Evolutionary conservation across 2,888 invertebrate genomes (phyloP), one percentile per base, ranked within the genome.

Genomic region (Rhagonycha lutea): DNA sequence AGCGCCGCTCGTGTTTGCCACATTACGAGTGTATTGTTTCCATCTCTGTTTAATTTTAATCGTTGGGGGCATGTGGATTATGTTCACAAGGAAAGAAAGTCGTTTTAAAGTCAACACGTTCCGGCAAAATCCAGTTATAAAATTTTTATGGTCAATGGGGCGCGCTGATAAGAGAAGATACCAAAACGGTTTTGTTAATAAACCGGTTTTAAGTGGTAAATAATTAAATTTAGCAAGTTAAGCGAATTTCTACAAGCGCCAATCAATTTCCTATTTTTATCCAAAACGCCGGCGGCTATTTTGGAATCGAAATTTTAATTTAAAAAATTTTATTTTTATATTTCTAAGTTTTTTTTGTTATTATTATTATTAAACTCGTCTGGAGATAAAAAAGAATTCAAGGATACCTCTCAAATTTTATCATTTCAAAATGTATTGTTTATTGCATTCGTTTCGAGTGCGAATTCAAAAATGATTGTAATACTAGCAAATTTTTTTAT

Each of bases 91-190:
- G 84, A 83, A 82, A 83, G 84, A 81, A 80, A 83, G 82, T 85
- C 83, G 82, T 83, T 83, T 83, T 83, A 83, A 84, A 84, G 85
- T 86, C 85, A 85, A 85, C 84, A 84, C 73, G 68, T 88, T 88
- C 91, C 88, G 87, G 91, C 90, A 89, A 89, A 88, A 89, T 89
- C 91, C 89, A 85, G 91, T 88, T 86, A 80, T 86, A 86, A 87
- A 88, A 80, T 90, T 89, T 90, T 89, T 88, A 87, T 89, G 91
- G 90, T 91, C 91, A 91, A 89, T 88, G 90, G 90, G 91, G 90
- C 89, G 88, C 70, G n/a, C 26, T 82, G 86, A 86, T 86, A 86
- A 86, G 74, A 77, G 80, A 81, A 81, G 76, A 78, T 75, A 77
- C 81, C 82, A 82, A 83, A 65, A 82, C 82, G 80, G 82, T 82